A percentile compares a stretch with the other conserved stretches of the same genome.
Conservation (phyloP, 2,113 vertebrate genomes). For the Poeciliopsis retropinna region DNA sequence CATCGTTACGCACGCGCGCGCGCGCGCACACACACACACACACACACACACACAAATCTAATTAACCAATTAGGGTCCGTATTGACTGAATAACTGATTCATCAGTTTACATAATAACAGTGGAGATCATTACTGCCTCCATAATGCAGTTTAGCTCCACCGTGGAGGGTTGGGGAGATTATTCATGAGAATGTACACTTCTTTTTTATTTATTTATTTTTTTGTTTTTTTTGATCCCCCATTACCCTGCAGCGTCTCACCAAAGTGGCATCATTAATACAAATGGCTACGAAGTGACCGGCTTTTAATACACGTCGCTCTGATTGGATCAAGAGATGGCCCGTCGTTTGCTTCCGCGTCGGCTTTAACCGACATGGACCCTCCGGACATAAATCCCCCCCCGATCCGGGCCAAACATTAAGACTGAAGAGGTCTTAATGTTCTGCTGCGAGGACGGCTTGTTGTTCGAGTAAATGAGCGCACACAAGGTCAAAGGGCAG, state of each 20-base stretch:
- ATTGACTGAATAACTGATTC: constrained; percentile 68
- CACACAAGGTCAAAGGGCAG: constrained; percentile 30
- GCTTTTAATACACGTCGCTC: constrained; percentile 45
- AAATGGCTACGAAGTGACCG: constrained; percentile 37
- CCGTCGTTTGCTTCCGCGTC: constrained; percentile 23
- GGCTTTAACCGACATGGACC: constrained; percentile 38
- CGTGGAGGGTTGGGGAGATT: constrained; percentile 44
- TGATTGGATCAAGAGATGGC: constrained; percentile 50
- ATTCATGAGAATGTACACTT: constrained; percentile 50
- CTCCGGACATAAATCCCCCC: constrained; percentile 40
- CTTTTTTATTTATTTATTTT: too few relatives aligned
- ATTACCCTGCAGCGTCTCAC: constrained; percentile 54
- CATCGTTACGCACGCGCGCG: constrained; percentile 38
- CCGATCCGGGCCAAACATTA: constrained; percentile 24
- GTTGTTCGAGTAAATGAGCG: constrained; percentile 48
- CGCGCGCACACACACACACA: too few relatives aligned
- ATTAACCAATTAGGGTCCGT: constrained; percentile 70
- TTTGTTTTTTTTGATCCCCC: constrained; percentile 30
- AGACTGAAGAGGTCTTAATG: constrained; percentile 36
- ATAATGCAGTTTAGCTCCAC: constrained; percentile 63
- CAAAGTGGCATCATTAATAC: constrained; percentile 54
- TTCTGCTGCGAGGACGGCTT: constrained; percentile 44
- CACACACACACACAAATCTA: constrained; percentile 53
- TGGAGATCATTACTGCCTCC: constrained; percentile 60
- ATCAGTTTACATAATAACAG: constrained; percentile 70